phyloP scores from a whole-genome alignment of 2,888 invertebrate genomes.

The Hyposoter dolosus region DNA sequence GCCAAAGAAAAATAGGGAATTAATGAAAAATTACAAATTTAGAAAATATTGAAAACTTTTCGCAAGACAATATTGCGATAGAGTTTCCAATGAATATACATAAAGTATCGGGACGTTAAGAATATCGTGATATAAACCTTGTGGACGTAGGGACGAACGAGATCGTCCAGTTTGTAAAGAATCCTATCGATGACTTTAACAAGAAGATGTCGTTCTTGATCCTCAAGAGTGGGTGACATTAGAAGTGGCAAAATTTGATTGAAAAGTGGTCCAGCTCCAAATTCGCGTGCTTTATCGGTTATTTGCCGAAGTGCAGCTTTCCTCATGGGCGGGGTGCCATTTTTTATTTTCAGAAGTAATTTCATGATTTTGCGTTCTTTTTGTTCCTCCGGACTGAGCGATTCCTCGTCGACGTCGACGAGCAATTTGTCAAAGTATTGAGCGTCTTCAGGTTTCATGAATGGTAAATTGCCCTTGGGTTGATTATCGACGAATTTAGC shows the following conservation, averaged over 20 bases:
- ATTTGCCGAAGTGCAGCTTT: conserved; percentile 99
- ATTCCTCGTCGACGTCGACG: conserved; percentile 98
- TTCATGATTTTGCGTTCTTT: conserved; percentile 99
- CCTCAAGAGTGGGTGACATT: conserved; percentile 99
- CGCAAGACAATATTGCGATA: too few relatives aligned
- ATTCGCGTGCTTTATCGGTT: conserved; percentile 99
- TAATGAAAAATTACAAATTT: background rate
- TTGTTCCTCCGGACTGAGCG: conserved; percentile 97
- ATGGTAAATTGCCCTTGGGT: conserved; percentile 98
- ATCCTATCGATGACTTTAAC: conserved; percentile 99
- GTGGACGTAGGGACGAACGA: conserved; percentile 99
- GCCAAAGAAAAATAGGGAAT: background rate
- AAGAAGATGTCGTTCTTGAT: conserved; percentile 99
- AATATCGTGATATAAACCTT: conserved; percentile 87
- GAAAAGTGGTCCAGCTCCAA: conserved; percentile 99
- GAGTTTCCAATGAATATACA: too few relatives aligned
- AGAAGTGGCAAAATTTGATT: conserved; percentile 99
- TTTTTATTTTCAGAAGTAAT: conserved; percentile 98
- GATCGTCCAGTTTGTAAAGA: conserved; percentile 98
- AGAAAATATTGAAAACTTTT: background rate
- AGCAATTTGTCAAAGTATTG: conserved; percentile 99
- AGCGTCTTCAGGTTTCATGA: conserved; percentile 98
- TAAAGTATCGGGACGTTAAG: background rate
- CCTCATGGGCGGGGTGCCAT: conserved; percentile 99
- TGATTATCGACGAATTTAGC: conserved; percentile 97